Base-by-base conservation (phyloP, 2,797 vertebrate genomes). In the Austrolebias charrua region DNA sequence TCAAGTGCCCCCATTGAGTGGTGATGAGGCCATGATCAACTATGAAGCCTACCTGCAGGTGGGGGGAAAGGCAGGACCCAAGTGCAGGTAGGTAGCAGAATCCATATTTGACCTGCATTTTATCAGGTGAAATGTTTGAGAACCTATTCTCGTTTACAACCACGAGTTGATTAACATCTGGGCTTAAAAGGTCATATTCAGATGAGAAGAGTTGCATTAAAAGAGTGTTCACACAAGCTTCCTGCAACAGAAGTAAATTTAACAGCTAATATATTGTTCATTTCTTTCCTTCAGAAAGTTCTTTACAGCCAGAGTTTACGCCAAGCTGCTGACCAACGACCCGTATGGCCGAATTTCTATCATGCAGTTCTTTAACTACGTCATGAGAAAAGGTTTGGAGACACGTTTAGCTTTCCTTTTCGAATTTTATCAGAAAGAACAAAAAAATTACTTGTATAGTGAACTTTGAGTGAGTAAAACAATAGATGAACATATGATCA, bases 291-390 rank as follows among this genome's bases (percentile, higher is more conserved):
- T 65, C 85, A 99, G 97, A 76, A 94, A 95, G 20, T 99, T 99
- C 86, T 99, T 99, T 79, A 96, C 95, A 69, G 95, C 97, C 10
- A 94, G 95, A 91, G 95, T 99, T 33, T 99, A 96, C 68, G 94
- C 95, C 80, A 98, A 99, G 81, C 94, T 99, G 72, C 92, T 98
- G 61, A 93, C 95, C 85, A 96, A 75, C 40, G 97, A 99, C 85
- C 94, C 95, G 10, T 96, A 97, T 4, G 97, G 98, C 76, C 93
- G 98, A 79, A 96, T 99, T 87, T 98, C 98, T 66, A 98, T 99
- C 78, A 98, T 98, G 97, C 96, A 99, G 86, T 99, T 99, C 88
- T 99, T 98, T 79, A 99, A 98, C 87, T 99, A 98, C 14, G 97
- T 98, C 79, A 99, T 99, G 97, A 92, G 96, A 78, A 99, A 99